Percentiles rank a stretch among this genome's conserved stretches.
Evolutionary conservation across 2,888 invertebrate species (phyloP).

Genomic region (Caenorhabditis sp.): DNA sequence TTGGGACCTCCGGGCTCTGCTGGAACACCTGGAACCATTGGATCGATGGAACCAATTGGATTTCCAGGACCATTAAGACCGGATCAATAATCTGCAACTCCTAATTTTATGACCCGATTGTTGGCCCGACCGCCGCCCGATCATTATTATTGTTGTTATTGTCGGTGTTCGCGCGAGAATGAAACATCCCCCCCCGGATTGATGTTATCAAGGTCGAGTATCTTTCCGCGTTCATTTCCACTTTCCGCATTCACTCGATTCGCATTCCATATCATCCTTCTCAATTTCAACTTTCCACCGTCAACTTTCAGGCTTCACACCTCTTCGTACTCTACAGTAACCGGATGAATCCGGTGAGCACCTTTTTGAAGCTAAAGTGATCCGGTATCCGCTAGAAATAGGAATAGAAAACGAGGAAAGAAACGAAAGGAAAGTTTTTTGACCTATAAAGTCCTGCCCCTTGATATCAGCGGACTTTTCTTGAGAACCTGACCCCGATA

Average conservation of each 20-base stretch:
- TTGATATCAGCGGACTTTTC: constrained; percentile 12
- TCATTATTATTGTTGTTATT: constrained; percentile 42
- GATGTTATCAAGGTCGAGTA: constrained; percentile 49
- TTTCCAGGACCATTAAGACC: no score
- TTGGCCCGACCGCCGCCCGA: constrained; percentile 2
- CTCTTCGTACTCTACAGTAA: not conserved
- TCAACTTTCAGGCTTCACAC: no score
- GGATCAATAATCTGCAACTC: no score
- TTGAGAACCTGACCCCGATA: constrained; percentile 28
- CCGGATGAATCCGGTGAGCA: constrained; percentile 45
- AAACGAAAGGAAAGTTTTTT: constrained; percentile 34
- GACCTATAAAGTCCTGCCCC: constrained; percentile 41
- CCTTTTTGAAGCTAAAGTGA: not conserved
- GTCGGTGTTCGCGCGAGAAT: constrained; percentile 20
- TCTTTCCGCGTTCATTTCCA: not conserved
- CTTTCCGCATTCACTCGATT: constrained; percentile 17
- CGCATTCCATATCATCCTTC: constrained; percentile 35
- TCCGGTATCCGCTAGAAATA: not conserved
- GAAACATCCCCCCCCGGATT: constrained; percentile 21
- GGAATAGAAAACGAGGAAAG: not conserved
- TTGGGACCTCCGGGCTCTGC: no score
- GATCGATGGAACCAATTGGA: no score
- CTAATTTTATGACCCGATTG: not conserved
- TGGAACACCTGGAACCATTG: no score
- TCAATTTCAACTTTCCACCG: no score